Evolutionary conservation across 1,140 invertebrate species (phyloP), one percentile per base, ranked within the genome.

Genomic region (Hylyphantes graminicola): DNA sequence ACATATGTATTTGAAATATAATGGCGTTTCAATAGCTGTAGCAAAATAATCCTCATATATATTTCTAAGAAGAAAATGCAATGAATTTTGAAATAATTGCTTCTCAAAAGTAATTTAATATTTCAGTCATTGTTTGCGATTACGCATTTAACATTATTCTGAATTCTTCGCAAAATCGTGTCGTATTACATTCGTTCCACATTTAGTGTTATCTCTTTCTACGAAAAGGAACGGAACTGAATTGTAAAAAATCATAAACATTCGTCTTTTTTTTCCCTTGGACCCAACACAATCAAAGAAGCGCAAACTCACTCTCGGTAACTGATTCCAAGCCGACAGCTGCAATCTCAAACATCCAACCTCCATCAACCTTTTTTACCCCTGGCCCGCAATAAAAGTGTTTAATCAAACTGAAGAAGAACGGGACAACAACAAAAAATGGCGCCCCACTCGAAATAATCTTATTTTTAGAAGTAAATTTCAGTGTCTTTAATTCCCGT

Each of bases 391-490:
- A 80, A 80, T 80, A 80, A 80, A 80, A 80, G 77, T 80, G 70
- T 80, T 35, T 80, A 80, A 80, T 80, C 64, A 80, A 70, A 80
- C 57, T 15, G 57, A 50, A 63, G 74, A 76, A 76, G 55, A 76
- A 35, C 61, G 13, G 48, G 59, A 21, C 15, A 51, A 35, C 11
- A 21, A 48, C 11, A 54, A 65, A 78, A 61, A 61, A 21, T 35
- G 61, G 35, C 61, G 17, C 21, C 19, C 55, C 59, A 17, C 77
- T 80, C 50, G 68, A 63, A 51, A 5, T 55, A 81, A 81, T 81
- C 64, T 73, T 81, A 81, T 81, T 81, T 81, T 81, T 81, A 81
- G 79, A 81, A 64, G 73, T 81, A 81, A 81, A 81, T 81, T 81
- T 81, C 68, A 73, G 63, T 81, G 79, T 70, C 68, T 81, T 80